Evolutionary conservation across 2,888 invertebrate genomes (phyloP), one percentile per base, ranked within the genome.

Genomic region (Galerucella pusilla): DNA sequence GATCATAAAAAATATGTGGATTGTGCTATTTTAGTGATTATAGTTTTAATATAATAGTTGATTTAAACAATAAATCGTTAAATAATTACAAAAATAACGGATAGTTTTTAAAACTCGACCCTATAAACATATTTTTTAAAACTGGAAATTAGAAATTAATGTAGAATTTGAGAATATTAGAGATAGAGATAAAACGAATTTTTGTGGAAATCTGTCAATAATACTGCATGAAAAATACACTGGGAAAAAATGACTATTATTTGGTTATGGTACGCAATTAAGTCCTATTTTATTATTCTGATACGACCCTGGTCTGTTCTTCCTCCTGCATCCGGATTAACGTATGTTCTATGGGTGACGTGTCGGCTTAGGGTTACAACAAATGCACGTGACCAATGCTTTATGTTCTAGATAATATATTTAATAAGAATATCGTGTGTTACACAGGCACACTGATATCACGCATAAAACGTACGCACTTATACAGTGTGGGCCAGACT

Each of bases 361-460:
- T 66, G 66, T 66, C 25, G 65, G 61, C 49, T 59, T 66, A 28
- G 66, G 71, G 67, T 66, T 66, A 45, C 42, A 71, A 71, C 35
- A 72, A 72, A 72, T 72, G 72, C 72, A 72, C 72, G 72, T 72
- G 72, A 67, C 72, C 72, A 72, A 61, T 61, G 52, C 72, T 67
- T 66, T 61, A 72, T 72, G 45, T 63, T 63, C 66, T 66, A 67
- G 72, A 67, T 67, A 63, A 63, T 63, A 70, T 70, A 60, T 72
- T 72, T 72, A 66, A 67, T 72, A 66, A 72, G 72, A 66, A 72
- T 66, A 66, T 59, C 49, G 65, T 57, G 65, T 72, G 60, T 25
- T 28, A 66, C 66, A 72, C 42, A 60, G 11, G 16, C 45, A 63
- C 63, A 46, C 45, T 46, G 64, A 65, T 65, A 46, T 16, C 45